Conservation (phyloP, 2,113 vertebrate species). For the Thalassarche chlororhynchos region DNA sequence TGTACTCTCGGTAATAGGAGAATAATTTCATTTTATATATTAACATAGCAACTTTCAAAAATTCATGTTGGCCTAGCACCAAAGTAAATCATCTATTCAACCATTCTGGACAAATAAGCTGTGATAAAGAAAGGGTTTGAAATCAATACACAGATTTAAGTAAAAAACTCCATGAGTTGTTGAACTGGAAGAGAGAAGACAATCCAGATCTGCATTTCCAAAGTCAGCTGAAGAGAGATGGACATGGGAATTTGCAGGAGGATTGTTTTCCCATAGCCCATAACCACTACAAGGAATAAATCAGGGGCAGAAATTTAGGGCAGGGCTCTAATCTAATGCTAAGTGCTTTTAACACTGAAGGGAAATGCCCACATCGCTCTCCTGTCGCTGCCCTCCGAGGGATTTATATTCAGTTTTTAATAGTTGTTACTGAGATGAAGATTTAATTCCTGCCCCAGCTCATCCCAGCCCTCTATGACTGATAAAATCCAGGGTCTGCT, state of each 20-base stretch:
- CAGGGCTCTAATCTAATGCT: neutral
- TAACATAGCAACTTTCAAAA: neutral
- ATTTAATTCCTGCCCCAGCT: neutral
- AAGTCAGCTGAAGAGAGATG: neutral
- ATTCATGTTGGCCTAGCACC: neutral
- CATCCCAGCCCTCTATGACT: neutral
- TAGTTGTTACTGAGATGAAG: neutral
- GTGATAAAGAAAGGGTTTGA: neutral
- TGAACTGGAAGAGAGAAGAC: neutral
- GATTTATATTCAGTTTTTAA: conserved; percentile 18
- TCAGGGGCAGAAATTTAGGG: neutral
- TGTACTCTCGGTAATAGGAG: neutral
- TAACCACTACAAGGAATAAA: conserved; percentile 5
- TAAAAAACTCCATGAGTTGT: neutral
- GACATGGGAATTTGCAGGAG: neutral
- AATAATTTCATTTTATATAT: neutral
- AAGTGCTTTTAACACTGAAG: conserved; percentile 2
- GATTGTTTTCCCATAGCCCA: neutral
- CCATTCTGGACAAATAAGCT: neutral
- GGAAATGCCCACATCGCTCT: neutral
- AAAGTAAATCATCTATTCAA: neutral
- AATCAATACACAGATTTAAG: neutral
- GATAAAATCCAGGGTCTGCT: neutral
- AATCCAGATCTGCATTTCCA: neutral
- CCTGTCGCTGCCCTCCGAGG: neutral